phyloP scores from a whole-genome alignment of 2,797 vertebrate genomes.

The Trachurus trachurus region DNA sequence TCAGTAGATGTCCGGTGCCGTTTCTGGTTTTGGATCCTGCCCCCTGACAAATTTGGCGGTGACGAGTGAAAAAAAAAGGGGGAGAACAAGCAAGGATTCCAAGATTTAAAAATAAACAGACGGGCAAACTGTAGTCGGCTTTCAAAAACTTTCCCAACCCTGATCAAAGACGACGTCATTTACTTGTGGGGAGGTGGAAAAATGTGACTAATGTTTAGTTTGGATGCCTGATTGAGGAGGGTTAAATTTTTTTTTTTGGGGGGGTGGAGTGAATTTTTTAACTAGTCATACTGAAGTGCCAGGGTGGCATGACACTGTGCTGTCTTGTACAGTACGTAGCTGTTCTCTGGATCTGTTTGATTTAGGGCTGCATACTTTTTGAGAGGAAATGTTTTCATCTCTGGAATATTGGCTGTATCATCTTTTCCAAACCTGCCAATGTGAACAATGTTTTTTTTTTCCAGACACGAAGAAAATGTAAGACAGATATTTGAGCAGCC shows the following conservation, averaged over 20 bases:
- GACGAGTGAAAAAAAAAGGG: slow-evolving; percentile 38
- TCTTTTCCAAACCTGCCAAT: slow-evolving; percentile 14
- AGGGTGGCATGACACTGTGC: slow-evolving; percentile 45
- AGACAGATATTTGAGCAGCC: not conserved
- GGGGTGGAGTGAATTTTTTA: slow-evolving; percentile 50
- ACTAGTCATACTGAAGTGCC: slow-evolving; percentile 44
- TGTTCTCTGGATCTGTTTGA: not conserved
- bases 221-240: slow-evolving; percentile 55
- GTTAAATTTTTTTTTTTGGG: slow-evolving; percentile 9
- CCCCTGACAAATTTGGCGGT: slow-evolving; percentile 68
- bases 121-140: slow-evolving; percentile 78
- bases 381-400: slow-evolving; percentile 20
- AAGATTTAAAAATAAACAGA: slow-evolving; percentile 87
- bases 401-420: not conserved
- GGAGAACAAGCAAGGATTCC: slow-evolving; percentile 67
- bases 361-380: not conserved
- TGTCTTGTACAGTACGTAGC: slow-evolving; percentile 3
- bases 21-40: slow-evolving; percentile 68
- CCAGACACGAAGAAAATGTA: not conserved
- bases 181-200: slow-evolving; percentile 74
- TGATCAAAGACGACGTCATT: slow-evolving; percentile 75
- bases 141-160: slow-evolving; percentile 75
- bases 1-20: slow-evolving; percentile 36
- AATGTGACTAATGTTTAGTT: slow-evolving; percentile 78
- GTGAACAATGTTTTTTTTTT: not conserved